Evolutionary conservation across 2,888 invertebrate species (phyloP).

Genomic region (Caenorhabditis becei): DNA sequence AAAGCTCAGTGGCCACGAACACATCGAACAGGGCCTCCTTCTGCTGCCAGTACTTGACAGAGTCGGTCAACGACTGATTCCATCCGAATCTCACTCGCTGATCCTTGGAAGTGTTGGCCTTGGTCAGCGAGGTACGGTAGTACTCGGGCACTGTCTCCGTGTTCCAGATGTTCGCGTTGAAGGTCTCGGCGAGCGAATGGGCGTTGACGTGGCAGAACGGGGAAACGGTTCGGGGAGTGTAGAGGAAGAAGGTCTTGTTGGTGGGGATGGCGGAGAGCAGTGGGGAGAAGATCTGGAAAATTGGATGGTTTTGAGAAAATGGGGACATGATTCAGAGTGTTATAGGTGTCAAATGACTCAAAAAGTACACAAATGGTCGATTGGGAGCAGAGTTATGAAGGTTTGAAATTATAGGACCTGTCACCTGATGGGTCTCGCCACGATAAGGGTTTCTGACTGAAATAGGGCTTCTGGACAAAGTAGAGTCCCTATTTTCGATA

Average conservation of each 20-base stretch:
- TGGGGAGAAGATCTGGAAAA: conserved; percentile 51
- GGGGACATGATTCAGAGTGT: too few relatives aligned
- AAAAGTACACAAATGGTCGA: too few relatives aligned
- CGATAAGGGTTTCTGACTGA: too few relatives aligned
- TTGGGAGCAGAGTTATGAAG: too few relatives aligned
- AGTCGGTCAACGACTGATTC: conserved; percentile 62
- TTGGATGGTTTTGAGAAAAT: too few relatives aligned
- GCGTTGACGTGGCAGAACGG: conserved; percentile 74
- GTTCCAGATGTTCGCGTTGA: conserved; percentile 74
- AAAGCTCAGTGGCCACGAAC: conserved; percentile 74
- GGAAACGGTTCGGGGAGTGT: conserved; percentile 71
- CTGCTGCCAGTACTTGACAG: conserved; percentile 67
- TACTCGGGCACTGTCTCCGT: conserved; percentile 74
- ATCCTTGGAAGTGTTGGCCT: conserved; percentile 74
- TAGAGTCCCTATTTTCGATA: too few relatives aligned
- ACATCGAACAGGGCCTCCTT: conserved; percentile 71
- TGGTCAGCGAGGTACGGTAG: conserved; percentile 77
- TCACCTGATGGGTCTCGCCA: too few relatives aligned
- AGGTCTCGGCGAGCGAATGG: conserved; percentile 73
- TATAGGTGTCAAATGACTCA: too few relatives aligned
- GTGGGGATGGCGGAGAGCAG: conserved; percentile 61
- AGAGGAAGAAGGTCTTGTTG: conserved; percentile 70
- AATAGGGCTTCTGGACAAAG: too few relatives aligned
- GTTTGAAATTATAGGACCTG: too few relatives aligned
- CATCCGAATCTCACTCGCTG: conserved; percentile 73